Conservation (phyloP, 2,113 vertebrate species). For the Oxyruncus cristatus region DNA sequence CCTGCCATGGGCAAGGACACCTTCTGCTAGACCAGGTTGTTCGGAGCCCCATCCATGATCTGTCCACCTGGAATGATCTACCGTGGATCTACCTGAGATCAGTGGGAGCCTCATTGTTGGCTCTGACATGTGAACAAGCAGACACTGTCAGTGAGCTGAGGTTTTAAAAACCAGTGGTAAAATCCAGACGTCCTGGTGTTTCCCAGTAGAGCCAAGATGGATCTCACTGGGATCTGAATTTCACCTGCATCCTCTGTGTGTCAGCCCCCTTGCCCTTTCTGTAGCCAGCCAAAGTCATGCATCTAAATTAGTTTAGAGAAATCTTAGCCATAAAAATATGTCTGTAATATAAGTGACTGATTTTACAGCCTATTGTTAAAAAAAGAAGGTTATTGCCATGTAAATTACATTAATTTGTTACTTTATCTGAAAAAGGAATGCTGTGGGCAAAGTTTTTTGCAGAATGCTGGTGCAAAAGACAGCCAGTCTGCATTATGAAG, state of each 20-base stretch:
- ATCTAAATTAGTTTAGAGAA: slow-evolving; percentile 58
- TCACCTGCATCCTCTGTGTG: not conserved
- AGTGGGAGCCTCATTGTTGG: not conserved
- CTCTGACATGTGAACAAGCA: not conserved
- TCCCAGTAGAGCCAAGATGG: not conserved
- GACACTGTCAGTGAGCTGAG: not conserved
- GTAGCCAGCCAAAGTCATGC: not conserved
- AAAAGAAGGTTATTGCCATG: not conserved
- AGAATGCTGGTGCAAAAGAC: not conserved
- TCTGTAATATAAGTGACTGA: not conserved
- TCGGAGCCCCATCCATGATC: not conserved
- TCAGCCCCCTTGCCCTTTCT: slow-evolving; percentile 12
- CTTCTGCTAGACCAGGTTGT: not conserved
- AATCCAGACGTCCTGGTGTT: not conserved
- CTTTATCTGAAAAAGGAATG: not conserved
- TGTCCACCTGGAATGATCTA: not conserved
- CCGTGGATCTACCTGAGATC: not conserved
- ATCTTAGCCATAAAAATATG: slow-evolving; percentile 41
- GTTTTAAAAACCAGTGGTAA: not conserved
- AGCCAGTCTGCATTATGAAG: not conserved
- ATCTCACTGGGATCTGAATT: not conserved
- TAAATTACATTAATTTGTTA: slow-evolving; percentile 15
- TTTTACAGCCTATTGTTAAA: not conserved
- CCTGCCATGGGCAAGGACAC: not conserved
- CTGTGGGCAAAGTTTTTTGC: not conserved